Evolutionary conservation across 2,113 vertebrate species (phyloP), one percentile per base, ranked within the genome.

Genomic region (Myrmecophaga tridactyla): DNA sequence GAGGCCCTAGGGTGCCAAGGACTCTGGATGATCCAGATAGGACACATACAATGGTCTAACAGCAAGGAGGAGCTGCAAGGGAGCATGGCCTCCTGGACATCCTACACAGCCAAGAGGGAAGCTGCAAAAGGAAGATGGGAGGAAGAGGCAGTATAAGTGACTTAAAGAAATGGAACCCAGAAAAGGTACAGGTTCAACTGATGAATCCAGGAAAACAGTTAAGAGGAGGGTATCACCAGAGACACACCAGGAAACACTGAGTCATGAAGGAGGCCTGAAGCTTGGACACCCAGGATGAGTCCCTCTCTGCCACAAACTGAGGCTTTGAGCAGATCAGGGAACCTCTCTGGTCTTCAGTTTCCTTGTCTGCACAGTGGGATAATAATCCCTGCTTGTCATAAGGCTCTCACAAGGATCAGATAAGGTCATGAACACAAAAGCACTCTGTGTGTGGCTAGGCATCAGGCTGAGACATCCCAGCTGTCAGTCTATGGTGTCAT

Each of bases 401-500:
- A 29, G 48, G 70, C 86, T 58, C 82, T 29, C 2, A 4, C 0
- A 20, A 88, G 51, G 53, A 46, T 34, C 9, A 51, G 63, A 27
- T 9, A 25, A 41, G 56, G 20, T 43, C 31, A 4, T 0, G 9
- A 77, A 29, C 63, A 92, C 1, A 14, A 58, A 48, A 56, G 39
- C 27, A 39, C 70, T 20, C 1, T 36, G 51, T 18, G 25, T 36
- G 51, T 2, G 43, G 25, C 3, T 21, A 62, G 94, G 60, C 75
- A 36, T 11, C 4, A 12, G 62, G 36, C 58, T 13, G 56, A 1
- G 14, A 12, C 0, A 2, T 3, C 27, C n/a, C 56, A 31, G 36
- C 60, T 36, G 39, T 18, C 60, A 1, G 34, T 10, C 46, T 36
- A 23, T 0, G 0, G 1, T 4, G 9, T 39, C 36, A 3, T 5